Evolutionary conservation across 2,797 vertebrate species (phyloP), one percentile per base, ranked within the genome.

Genomic region (Anabacerthia variegaticeps): DNA sequence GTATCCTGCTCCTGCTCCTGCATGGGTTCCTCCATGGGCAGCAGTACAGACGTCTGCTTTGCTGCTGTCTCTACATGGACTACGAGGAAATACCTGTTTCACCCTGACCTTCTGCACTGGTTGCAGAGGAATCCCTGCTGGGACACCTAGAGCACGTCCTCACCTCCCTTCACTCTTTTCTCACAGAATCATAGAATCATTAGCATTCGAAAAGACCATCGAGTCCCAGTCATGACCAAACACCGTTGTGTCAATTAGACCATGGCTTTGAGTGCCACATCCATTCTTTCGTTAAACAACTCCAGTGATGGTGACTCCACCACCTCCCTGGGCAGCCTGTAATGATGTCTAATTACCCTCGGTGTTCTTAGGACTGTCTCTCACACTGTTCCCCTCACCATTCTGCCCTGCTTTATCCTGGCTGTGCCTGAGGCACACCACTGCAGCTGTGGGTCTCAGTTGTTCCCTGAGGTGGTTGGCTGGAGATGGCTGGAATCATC

Each of bases 111-210:
- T 39, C 20, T 41, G 17, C 51, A 30, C 1, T 2, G 14, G 10
- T 24, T 73, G 10, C 27, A 41, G 34, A 55, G 30, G 44, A 86
- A 62, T 55, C 11, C 17, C 14, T 69, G 11, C 21, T 68, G 55
- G 1, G 2, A 14, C 14, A 28, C 3, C 14, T 41, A n/a, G 5
- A 77, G 7, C 20, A 28, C 8, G 5, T n/a, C 19, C 14, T 65
- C 62, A 15, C 32, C 32, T 63, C 23, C 2, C 26, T 6, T 12
- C 30, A 11, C 17, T 34, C 23, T 30, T 1, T 1, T 4, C 20
- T 37, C 37, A 44, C 5, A 59, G 9, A 51, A 36, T 43, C 52
- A 49, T 6, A 49, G 21, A 66, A 36, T 32, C 18, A 7, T 49
- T 49, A 28, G 19, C 17, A 19, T 14, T 67, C n/a, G 44, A 37